A percentile compares a stretch with the other conserved stretches of the same genome.
Evolutionary conservation across 2,888 invertebrate species (phyloP).

Genomic region (Calliscelio sp.): DNA sequence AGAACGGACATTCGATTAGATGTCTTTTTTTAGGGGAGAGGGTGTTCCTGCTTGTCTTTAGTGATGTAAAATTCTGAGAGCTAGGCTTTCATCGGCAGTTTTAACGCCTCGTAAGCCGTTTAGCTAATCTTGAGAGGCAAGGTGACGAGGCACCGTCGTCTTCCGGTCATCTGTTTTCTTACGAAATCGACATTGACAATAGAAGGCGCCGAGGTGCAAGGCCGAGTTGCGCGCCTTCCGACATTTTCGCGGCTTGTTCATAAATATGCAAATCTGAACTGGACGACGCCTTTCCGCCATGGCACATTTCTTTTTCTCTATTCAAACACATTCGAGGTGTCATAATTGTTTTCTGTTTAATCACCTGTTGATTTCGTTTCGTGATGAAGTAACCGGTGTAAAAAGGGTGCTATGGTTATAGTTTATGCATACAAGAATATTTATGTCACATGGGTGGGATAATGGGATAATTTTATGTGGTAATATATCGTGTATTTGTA

Average conservation of each 20-base stretch:
- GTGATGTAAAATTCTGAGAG: slow-evolving; percentile 58
- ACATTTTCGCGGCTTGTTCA: slow-evolving; percentile 3
- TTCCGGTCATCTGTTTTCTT: slow-evolving; percentile 54
- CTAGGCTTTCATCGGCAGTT: slow-evolving; percentile 65
- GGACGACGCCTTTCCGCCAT: not conserved
- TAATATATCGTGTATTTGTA: no score
- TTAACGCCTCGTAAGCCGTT: slow-evolving; percentile 73
- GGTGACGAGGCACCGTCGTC: slow-evolving; percentile 50
- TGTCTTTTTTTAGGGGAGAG: no score
- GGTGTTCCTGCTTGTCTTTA: no score
- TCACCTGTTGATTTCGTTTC: slow-evolving; percentile 54
- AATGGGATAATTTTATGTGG: no score
- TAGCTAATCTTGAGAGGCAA: slow-evolving; percentile 67
- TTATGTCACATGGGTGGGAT: no score
- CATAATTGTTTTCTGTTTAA: slow-evolving; percentile 43
- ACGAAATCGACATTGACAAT: slow-evolving; percentile 49
- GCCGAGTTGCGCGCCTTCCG: not conserved
- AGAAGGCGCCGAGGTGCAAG: slow-evolving; percentile 18
- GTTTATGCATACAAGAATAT: no score
- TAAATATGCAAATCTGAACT: slow-evolving; percentile 34
- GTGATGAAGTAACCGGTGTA: no score
- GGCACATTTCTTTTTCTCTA: not conserved
- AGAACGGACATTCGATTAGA: no score
- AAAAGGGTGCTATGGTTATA: no score
- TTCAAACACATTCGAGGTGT: slow-evolving; percentile 16